phyloP scores from a whole-genome alignment of 2,797 vertebrate genomes.

The Lagothrix lagotricha region DNA sequence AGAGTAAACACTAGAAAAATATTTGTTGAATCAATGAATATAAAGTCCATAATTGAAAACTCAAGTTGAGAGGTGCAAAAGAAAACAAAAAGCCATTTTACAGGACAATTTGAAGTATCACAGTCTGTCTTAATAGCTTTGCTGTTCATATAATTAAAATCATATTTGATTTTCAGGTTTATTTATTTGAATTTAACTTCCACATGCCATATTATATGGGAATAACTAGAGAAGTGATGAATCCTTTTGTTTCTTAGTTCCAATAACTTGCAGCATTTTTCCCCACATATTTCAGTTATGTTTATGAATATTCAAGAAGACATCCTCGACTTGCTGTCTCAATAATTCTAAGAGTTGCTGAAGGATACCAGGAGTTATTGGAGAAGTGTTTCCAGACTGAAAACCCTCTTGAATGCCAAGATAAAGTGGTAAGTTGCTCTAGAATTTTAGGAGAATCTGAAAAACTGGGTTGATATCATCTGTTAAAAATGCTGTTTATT shows the following conservation, averaged over 20 bases:
- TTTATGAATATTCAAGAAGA: slow-evolving; percentile 68
- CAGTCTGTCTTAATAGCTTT: background rate
- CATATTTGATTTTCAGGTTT: slow-evolving; percentile 4
- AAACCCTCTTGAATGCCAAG: slow-evolving; percentile 66
- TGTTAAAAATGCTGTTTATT: background rate
- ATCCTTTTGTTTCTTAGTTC: slow-evolving; percentile 25
- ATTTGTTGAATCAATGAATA: background rate
- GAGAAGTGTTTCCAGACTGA: slow-evolving; percentile 73
- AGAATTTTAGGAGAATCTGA: background rate
- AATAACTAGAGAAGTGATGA: background rate
- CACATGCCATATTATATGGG: background rate
- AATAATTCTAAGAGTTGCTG: slow-evolving; percentile 68
- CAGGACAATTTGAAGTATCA: background rate
- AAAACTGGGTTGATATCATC: background rate
- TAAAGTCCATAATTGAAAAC: background rate
- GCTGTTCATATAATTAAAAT: background rate
- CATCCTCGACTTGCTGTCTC: slow-evolving; percentile 61
- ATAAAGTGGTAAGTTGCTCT: slow-evolving; percentile 65
- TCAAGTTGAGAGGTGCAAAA: background rate
- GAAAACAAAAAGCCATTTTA: background rate
- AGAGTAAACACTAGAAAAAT: background rate
- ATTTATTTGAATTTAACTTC: slow-evolving; percentile 18
- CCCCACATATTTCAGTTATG: slow-evolving; percentile 65
- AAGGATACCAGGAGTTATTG: slow-evolving; percentile 57
- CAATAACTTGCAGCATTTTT: background rate